Base-by-base conservation (phyloP, 2,888 invertebrate species). In the Aphodius granarius region DNA sequence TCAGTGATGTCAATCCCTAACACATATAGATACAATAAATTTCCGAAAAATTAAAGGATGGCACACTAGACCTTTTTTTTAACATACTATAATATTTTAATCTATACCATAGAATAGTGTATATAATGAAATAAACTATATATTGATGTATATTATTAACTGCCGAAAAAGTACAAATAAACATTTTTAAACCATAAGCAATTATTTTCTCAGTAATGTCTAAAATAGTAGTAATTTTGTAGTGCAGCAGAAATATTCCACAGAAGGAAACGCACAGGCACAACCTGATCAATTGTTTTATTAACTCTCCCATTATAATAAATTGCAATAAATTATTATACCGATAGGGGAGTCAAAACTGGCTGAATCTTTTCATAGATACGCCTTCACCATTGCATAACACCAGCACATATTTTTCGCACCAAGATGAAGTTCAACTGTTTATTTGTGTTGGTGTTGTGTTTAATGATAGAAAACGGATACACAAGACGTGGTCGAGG, bases 401-500 rank as follows among this genome's bases (percentile, higher is more conserved):
- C 65, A 43, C 62, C 74, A 23, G 70, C 18, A 43, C 72, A 13
- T 43, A 43, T 1, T 2, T 43, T 43, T 43, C 9, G 13, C 6
- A 65, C 65, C 16, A 65, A 16, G 16, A 68, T 68, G 68, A 19
- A 22, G 6, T 20, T 68, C 9, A 71, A 71, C 62, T 20, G 23
- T n/a, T 71, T 71, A 16, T 43, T 62, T 23, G 22, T 62, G 23
- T 43, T 71, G 43, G 71, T 71, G 20, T 63, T 71, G 43, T 63
- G 16, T 23, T 16, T 71, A 18, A n/a, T 78, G 62, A 62, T 75
- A 19, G 66, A 71, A 23, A 62, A 72, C 9, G 82, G 78, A 3
- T 80, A 83, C 16, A 92, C 91, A 2, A 89, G 95, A 70, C 90
- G 95, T 82, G 94, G 93, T 9, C 90, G 95, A 77, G 89, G 91